A percentile compares a stretch with the other conserved stretches of the same genome.
Evolutionary conservation across 2,888 invertebrate genomes (phyloP).

Genomic region (Netelia inedita): DNA sequence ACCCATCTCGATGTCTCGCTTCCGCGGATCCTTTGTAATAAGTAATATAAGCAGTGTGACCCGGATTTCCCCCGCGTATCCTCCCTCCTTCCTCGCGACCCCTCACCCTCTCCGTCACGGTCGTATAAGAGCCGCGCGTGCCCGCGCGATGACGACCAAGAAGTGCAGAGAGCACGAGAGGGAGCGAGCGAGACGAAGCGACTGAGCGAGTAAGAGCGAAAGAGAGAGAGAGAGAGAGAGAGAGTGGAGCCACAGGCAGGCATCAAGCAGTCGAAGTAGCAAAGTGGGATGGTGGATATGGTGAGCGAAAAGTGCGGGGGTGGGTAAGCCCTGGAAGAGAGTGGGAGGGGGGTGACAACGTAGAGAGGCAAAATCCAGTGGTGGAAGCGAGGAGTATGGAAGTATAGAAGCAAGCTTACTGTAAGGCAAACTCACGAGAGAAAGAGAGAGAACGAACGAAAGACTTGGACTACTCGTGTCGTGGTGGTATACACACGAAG

Average conservation of each 20-base stretch:
- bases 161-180: constrained; percentile 1
- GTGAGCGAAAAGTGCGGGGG: constrained; percentile 58
- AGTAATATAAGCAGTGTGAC: constrained; percentile 7
- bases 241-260: constrained; percentile 28
- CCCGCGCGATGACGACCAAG: constrained; percentile 55
- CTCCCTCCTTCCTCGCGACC: not conserved
- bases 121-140: constrained; percentile 57
- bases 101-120: not conserved
- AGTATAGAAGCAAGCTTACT: constrained; percentile 50
- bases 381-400: constrained; percentile 48
- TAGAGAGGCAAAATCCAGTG: constrained; percentile 55
- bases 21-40: constrained; percentile 30
- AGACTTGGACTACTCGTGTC: constrained; percentile 68
- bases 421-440: constrained; percentile 46
- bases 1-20: not conserved
- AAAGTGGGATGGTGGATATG: constrained; percentile 40
- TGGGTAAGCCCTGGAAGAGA: constrained; percentile 5
- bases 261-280: constrained; percentile 57
- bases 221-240: constrained; percentile 2
- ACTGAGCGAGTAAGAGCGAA: not conserved
- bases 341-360: constrained; percentile 27
- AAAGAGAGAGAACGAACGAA: constrained; percentile 49
- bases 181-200: not conserved
- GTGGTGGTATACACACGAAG: constrained; percentile 43
- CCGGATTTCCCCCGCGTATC: constrained; percentile 35